A percentile compares a stretch with the other conserved stretches of the same genome.
phyloP scores from a whole-genome alignment of 2,113 vertebrate species.

The Mirounga angustirostris region DNA sequence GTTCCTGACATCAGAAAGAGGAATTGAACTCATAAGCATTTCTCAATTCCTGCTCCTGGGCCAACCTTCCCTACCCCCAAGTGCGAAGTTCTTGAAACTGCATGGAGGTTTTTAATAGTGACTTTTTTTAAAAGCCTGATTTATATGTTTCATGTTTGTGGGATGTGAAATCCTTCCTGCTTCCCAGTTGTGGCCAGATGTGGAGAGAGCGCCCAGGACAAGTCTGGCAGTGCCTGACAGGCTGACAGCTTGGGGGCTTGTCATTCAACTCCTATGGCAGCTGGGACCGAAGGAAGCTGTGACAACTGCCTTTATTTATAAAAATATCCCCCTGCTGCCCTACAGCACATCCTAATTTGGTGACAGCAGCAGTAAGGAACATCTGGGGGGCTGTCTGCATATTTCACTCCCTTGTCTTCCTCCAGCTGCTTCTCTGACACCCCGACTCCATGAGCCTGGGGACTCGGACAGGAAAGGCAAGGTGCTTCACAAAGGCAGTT shows the following conservation, averaged over 20 bases:
- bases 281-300: constrained; percentile 73
- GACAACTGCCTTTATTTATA: constrained; percentile 63
- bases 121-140: constrained; percentile 17
- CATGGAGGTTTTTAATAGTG: constrained; percentile 48
- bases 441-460: neutral
- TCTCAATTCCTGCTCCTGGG: constrained; percentile 81
- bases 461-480: neutral
- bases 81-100: constrained; percentile 65
- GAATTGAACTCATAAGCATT: constrained; percentile 77
- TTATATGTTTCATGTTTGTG: constrained; percentile 66
- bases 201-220: constrained; percentile 56
- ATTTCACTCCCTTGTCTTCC: neutral
- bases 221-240: constrained; percentile 59
- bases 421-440: neutral
- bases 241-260: constrained; percentile 83
- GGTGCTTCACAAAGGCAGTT: neutral
- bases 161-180: constrained; percentile 73
- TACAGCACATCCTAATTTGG: constrained; percentile 51
- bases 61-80: constrained; percentile 53
- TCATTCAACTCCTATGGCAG: constrained; percentile 74
- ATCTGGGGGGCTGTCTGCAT: constrained; percentile 28
- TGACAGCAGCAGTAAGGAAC: neutral
- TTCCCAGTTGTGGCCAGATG: constrained; percentile 73
- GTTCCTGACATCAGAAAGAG: constrained; percentile 80
- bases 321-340: constrained; percentile 68